These are phyloP conservation scores for Diaprepes abbreviatus DNA, from an alignment of 2,888 invertebrate species.

Conservation along the genomic window DNA sequence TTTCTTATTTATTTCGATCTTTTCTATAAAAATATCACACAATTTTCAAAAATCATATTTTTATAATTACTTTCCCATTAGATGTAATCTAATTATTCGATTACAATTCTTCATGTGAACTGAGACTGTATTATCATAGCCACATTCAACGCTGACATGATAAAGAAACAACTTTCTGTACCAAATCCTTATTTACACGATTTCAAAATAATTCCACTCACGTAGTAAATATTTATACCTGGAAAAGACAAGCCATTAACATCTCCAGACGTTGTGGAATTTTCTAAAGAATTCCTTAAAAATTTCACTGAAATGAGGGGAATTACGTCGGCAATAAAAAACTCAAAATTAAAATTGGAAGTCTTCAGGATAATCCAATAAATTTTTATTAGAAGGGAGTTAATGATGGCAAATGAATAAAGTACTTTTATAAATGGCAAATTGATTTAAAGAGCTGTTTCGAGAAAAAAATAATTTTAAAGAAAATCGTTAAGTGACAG, in stretches of 20 bases:
- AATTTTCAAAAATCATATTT: too few species aligned
- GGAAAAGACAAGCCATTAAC: neutral
- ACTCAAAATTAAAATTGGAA: slow-evolving; percentile 1
- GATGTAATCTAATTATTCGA: too few species aligned
- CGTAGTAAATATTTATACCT: neutral
- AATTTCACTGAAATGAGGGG: neutral
- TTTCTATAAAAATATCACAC: too few species aligned
- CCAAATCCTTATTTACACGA: too few species aligned
- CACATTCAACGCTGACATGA: too few species aligned
- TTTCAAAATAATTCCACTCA: neutral
- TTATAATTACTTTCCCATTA: too few species aligned
- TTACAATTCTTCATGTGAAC: too few species aligned
- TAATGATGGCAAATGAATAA: neutral
- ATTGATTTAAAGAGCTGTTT: neutral
- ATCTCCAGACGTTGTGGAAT: neutral
- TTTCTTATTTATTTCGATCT: too few species aligned
- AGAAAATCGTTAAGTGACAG: too few species aligned
- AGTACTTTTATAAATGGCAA: slow-evolving; percentile 1
- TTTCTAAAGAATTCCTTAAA: neutral
- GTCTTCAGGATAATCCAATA: neutral
- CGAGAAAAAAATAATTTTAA: too few species aligned
- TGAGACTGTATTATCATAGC: too few species aligned
- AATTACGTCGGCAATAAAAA: neutral
- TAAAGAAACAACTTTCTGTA: too few species aligned
- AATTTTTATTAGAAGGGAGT: slow-evolving; percentile 1